Conservation (phyloP, 2,888 invertebrate species). For the Eristalinus sepulchralis region DNA sequence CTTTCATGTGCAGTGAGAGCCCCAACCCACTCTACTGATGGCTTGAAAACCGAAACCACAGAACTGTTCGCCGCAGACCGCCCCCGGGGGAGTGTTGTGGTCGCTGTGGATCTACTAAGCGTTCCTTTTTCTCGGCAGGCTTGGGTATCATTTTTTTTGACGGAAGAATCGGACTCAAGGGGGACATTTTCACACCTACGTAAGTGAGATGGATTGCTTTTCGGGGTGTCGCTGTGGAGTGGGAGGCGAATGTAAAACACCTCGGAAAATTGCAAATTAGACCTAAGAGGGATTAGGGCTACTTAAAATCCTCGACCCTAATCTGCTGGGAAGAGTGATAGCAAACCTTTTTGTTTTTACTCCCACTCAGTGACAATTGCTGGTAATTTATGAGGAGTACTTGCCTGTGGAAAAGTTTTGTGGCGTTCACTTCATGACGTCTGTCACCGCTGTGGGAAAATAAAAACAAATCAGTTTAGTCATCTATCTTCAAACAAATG, state of each 20-base stretch:
- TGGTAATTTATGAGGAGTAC: not conserved
- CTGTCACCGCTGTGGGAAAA: not conserved
- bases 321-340: constrained; percentile 20
- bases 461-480: not conserved
- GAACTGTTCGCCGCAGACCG: not conserved
- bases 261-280: constrained; percentile 57
- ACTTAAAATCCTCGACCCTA: constrained; percentile 17
- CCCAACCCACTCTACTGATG: not conserved
- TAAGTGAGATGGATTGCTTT: constrained; percentile 27
- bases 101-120: not conserved
- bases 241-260: constrained; percentile 37
- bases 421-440: not conserved
- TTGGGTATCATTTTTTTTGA: constrained; percentile 5
- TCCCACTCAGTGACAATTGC: not conserved
- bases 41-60: not conserved
- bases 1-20: not conserved
- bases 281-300: constrained; percentile 39
- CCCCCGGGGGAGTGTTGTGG: constrained; percentile 5
- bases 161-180: constrained; percentile 34
- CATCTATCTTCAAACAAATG: not conserved
- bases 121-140: not conserved
- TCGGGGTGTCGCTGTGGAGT: not conserved
- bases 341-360: constrained; percentile 7
- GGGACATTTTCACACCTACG: constrained; percentile 40
- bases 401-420: not conserved